These are phyloP conservation scores for Pocillopora damicornis DNA, from an alignment of 64 coral and sea anemone genomes.

Conservation along the genomic window DNA sequence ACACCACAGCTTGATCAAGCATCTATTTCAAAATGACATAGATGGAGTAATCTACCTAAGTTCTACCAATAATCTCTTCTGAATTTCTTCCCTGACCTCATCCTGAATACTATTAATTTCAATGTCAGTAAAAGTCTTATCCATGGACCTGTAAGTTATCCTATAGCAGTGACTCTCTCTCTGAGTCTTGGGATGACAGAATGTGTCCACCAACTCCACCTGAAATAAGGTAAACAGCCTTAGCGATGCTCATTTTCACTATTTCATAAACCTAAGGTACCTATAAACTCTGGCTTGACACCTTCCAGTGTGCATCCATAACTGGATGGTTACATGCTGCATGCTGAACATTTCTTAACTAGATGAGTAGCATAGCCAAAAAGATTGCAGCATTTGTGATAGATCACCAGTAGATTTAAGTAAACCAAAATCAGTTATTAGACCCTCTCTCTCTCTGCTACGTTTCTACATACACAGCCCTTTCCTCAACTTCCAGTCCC, in stretches of 20 bases:
- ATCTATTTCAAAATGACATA: neutral
- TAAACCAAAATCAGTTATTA: too few species aligned
- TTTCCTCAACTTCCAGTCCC: neutral
- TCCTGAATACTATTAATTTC: conserved; percentile 83
- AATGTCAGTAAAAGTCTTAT: conserved; percentile 70
- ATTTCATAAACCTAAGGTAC: too few species aligned
- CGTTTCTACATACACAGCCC: neutral
- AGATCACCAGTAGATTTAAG: too few species aligned
- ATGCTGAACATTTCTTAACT: too few species aligned
- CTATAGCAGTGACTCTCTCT: conserved; percentile 81
- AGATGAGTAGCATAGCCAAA: too few species aligned
- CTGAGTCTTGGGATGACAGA: conserved; percentile 67
- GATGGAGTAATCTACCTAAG: conserved; percentile 35
- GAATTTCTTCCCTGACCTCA: conserved; percentile 57
- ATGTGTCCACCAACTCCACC: conserved; percentile 82
- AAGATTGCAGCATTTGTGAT: too few species aligned
- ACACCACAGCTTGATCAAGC: too few species aligned
- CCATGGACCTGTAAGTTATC: conserved; percentile 86
- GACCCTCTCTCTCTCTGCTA: neutral
- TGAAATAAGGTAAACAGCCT: neutral
- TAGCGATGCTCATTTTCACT: too few species aligned
- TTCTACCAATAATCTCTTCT: conserved; percentile 47
- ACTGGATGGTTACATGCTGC: too few species aligned
- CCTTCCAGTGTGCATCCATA: too few species aligned
- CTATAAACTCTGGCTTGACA: too few species aligned